Percentiles rank a stretch among this genome's conserved stretches.
Evolutionary conservation across 2,888 invertebrate genomes (phyloP).

Genomic region (Sycophila texana): DNA sequence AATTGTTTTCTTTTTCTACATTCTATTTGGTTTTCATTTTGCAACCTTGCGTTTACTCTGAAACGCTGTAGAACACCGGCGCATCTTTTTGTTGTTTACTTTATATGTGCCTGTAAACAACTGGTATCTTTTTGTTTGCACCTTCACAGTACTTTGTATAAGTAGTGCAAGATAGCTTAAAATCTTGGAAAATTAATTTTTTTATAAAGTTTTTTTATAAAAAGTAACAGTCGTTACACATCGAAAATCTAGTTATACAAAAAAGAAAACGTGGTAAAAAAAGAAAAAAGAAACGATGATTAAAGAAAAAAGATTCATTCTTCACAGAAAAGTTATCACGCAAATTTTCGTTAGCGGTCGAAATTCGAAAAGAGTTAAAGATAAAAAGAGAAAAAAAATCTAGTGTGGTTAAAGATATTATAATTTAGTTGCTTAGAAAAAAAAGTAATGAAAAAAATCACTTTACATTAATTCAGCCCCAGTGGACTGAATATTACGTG

Average conservation of each 20-base stretch:
- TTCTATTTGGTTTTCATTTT: slow-evolving; percentile 31
- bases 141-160: slow-evolving; percentile 39
- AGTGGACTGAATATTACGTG: slow-evolving; percentile 4
- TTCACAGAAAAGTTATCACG: slow-evolving; percentile 25
- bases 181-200: slow-evolving; percentile 57
- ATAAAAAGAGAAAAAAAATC: slow-evolving; percentile 48
- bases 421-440: slow-evolving; percentile 9
- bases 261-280: neutral
- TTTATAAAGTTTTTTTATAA: slow-evolving; percentile 29
- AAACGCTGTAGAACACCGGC: slow-evolving; percentile 45
- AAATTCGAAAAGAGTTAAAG: slow-evolving; percentile 15
- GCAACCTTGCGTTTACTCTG: slow-evolving; percentile 43
- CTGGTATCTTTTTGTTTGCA: slow-evolving; percentile 44
- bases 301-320: slow-evolving; percentile 12
- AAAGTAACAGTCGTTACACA: neutral
- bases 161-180: slow-evolving; percentile 50
- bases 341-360: slow-evolving; percentile 41
- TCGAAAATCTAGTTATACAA: slow-evolving; percentile 11
- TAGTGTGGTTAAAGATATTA: slow-evolving; percentile 31
- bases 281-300: slow-evolving; percentile 11
- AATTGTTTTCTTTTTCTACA: slow-evolving; percentile 50
- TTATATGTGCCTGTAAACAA: slow-evolving; percentile 53
- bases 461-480: slow-evolving; percentile 4
- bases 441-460: slow-evolving; percentile 10
- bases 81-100: slow-evolving; percentile 47